These are phyloP conservation scores for Chrysolina oricalcia DNA, from an alignment of 2,888 invertebrate species.

Conservation along the genomic window DNA sequence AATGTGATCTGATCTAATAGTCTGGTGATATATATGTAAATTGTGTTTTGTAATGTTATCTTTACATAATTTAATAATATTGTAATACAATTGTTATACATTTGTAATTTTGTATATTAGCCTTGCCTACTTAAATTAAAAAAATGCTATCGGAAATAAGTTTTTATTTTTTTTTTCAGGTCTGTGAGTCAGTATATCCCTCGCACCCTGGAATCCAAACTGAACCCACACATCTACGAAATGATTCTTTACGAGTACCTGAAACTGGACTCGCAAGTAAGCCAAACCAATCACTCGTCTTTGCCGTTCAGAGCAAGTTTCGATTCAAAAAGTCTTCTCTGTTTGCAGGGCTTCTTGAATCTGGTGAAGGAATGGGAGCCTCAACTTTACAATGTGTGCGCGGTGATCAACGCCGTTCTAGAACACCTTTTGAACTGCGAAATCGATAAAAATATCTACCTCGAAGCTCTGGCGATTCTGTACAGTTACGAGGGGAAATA, in stretches of 20 bases:
- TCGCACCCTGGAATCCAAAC: conserved; percentile 79
- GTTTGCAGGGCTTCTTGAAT: conserved; percentile 82
- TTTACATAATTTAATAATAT: too few relatives aligned
- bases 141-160: too few relatives aligned
- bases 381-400: conserved; percentile 85
- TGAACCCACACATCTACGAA: conserved; percentile 92
- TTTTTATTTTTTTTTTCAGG: conserved; percentile 66
- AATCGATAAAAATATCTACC: conserved; percentile 81
- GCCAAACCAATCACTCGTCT: conserved; percentile 2
- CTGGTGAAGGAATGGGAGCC: conserved; percentile 93
- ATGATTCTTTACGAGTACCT: conserved; percentile 95
- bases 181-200: conserved; percentile 88
- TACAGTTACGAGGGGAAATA: conserved; percentile 91
- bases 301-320: too few relatives aligned
- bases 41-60: too few relatives aligned
- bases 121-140: too few relatives aligned
- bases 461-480: conserved; percentile 91
- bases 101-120: too few relatives aligned
- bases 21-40: too few relatives aligned
- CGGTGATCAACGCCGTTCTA: conserved; percentile 89
- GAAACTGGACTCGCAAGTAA: conserved; percentile 83
- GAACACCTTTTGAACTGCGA: conserved; percentile 84
- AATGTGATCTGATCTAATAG: too few relatives aligned
- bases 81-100: too few relatives aligned
- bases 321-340: conserved; percentile 20